Percentiles rank a stretch among this genome's conserved stretches.
These are phyloP conservation scores for Dysidea cf. avara DNA, from an alignment of 37 sponge, comb jelly and placozoan genomes.

Conservation along the genomic window DNA sequence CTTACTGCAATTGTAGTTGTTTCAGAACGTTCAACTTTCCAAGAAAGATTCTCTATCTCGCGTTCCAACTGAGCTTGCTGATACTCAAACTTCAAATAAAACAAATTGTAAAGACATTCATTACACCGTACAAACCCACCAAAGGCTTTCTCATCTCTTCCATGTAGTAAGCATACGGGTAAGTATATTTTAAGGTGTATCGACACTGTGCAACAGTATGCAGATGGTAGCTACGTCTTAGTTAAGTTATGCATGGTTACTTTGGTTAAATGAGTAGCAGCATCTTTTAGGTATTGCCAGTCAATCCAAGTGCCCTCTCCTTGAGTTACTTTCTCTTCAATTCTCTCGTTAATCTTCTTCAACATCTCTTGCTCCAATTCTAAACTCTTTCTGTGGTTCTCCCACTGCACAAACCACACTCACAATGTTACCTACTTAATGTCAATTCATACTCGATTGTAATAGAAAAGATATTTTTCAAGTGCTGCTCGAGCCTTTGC, in stretches of 20 bases:
- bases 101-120: not conserved
- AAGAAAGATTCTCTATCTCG: conserved; percentile 91
- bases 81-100: conserved; percentile 79
- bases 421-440: no score
- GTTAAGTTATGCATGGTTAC: no score
- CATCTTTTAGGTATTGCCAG: conserved; percentile 89
- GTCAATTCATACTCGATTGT: conserved; percentile 58
- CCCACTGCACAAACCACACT: conserved; percentile 79
- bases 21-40: conserved; percentile 82
- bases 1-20: conserved; percentile 51
- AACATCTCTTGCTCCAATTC: conserved; percentile 67
- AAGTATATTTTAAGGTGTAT: conserved; percentile 90
- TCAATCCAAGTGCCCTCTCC: conserved; percentile 89
- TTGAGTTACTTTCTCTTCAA: conserved; percentile 64
- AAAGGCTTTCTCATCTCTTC: conserved; percentile 74
- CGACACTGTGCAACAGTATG: conserved; percentile 52
- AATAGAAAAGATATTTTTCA: conserved; percentile 87
- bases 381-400: conserved; percentile 75
- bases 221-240: no score
- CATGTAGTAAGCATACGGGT: conserved; percentile 81
- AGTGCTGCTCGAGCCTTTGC: conserved; percentile 64
- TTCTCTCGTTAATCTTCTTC: conserved; percentile 48
- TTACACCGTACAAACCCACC: conserved; percentile 30
- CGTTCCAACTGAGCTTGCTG: conserved; percentile 90
- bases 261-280: conserved; percentile 70